Conservation (phyloP, 2,113 vertebrate genomes). For the Fregetta grallaria region DNA sequence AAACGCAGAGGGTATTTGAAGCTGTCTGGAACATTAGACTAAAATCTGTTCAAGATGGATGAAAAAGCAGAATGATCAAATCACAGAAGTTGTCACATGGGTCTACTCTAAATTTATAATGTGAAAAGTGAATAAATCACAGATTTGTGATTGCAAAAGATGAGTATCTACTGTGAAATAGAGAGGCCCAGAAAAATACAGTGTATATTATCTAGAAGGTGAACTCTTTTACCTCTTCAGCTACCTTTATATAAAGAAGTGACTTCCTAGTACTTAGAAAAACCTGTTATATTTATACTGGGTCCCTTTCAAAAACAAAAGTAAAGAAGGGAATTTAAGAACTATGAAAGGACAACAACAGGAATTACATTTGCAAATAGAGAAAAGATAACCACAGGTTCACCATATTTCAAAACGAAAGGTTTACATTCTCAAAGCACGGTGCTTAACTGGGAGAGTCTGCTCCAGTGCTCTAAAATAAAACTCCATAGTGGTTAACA, state of each 20-base stretch:
- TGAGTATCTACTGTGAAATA: neutral
- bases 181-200: neutral
- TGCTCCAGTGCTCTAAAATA: slow-evolving; percentile 22
- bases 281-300: neutral
- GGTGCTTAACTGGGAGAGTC: neutral
- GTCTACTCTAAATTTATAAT: neutral
- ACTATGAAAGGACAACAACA: neutral
- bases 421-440: neutral
- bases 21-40: neutral
- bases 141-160: neutral
- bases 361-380: neutral
- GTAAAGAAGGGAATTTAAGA: neutral
- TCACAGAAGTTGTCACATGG: neutral
- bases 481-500: slow-evolving; percentile 31
- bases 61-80: neutral
- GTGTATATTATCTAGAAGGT: neutral
- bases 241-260: neutral
- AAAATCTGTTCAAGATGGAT: neutral
- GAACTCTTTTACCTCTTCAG: neutral
- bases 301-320: neutral
- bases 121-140: neutral
- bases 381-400: neutral
- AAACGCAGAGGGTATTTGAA: neutral
- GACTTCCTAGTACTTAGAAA: neutral
- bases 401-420: neutral